Percentiles rank a stretch among this genome's conserved stretches.
These are phyloP conservation scores for Venusia cambrica DNA, from an alignment of 2,888 invertebrate species.

Conservation along the genomic window DNA sequence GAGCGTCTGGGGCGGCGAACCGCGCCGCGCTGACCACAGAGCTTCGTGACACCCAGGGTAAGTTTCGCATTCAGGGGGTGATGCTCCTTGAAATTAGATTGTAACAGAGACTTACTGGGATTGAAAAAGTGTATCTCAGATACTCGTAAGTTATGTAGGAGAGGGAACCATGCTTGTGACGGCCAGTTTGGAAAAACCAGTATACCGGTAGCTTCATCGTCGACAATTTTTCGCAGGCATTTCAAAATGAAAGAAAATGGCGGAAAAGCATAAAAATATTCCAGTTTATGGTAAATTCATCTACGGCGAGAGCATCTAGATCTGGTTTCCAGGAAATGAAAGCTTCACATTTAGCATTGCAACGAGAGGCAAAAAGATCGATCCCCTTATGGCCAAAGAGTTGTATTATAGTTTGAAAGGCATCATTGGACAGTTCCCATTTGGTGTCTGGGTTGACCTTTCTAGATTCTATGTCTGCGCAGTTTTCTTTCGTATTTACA, in stretches of 20 bases:
- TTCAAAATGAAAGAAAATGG: conserved; percentile 21
- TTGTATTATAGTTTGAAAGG: conserved; percentile 12
- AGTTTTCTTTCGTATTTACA: conserved; percentile 37
- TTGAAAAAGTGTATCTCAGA: conserved; percentile 18
- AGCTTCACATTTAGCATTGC: conserved; percentile 21
- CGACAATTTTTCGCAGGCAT: conserved; percentile 21
- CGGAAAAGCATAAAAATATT: conserved; percentile 25
- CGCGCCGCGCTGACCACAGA: conserved; percentile 19
- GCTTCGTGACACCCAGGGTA: conserved; percentile 31
- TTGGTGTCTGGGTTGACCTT: conserved; percentile 27
- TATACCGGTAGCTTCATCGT: conserved; percentile 29
- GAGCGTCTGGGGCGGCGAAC: conserved; percentile 9
- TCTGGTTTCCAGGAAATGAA: conserved; percentile 25
- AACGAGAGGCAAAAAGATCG: conserved; percentile 26
- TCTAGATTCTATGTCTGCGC: conserved; percentile 31
- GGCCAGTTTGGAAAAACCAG: conserved; percentile 31
- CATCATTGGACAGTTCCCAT: conserved; percentile 24
- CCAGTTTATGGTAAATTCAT: conserved; percentile 25
- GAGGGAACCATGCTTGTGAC: conserved; percentile 32
- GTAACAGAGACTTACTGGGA: conserved; percentile 18
- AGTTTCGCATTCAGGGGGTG: conserved; percentile 21
- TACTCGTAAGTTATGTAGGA: conserved; percentile 16
- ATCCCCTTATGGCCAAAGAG: conserved; percentile 22
- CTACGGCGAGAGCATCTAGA: conserved; percentile 15
- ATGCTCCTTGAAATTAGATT: conserved; percentile 25